phyloP scores from a whole-genome alignment of 2,797 vertebrate genomes.

The Sebastes diploproa region DNA sequence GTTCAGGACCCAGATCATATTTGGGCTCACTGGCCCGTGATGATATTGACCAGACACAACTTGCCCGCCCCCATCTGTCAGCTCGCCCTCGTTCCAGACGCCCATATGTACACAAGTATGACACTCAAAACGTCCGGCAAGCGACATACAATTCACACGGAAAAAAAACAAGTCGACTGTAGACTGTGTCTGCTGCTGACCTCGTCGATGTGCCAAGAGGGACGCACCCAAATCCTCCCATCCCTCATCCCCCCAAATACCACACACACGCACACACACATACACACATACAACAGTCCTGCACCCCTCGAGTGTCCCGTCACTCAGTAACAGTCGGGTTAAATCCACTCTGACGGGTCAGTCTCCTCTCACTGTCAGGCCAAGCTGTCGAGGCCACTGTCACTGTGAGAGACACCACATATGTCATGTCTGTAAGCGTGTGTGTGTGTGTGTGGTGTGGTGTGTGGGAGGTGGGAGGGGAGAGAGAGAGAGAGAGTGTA shows the following conservation, averaged over 20 bases:
- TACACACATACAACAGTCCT: background rate
- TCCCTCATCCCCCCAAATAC: background rate
- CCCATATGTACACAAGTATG: slow-evolving; percentile 29
- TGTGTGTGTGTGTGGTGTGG: background rate
- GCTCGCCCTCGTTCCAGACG: slow-evolving; percentile 45
- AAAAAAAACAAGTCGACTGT: slow-evolving; percentile 10
- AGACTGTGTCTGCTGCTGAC: slow-evolving; percentile 25
- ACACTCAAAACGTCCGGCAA: slow-evolving; percentile 4
- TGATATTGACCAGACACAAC: slow-evolving; percentile 68
- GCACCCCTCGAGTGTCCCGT: background rate
- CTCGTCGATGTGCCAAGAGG: background rate
- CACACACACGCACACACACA: slow-evolving; percentile 3
- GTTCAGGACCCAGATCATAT: slow-evolving; percentile 43
- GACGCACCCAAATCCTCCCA: slow-evolving; percentile 7
- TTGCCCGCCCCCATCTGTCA: slow-evolving; percentile 65
- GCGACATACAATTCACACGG: slow-evolving; percentile 14
- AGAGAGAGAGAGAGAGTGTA: background rate
- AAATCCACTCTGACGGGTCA: slow-evolving; percentile 63
- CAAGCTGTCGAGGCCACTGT: slow-evolving; percentile 53
- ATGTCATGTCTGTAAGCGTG: slow-evolving; percentile 21
- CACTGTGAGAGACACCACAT: slow-evolving; percentile 49
- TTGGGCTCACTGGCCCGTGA: slow-evolving; percentile 62
- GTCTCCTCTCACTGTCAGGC: slow-evolving; percentile 55
- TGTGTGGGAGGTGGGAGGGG: no score
- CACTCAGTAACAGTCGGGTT: slow-evolving; percentile 42